Percentiles rank a stretch among this genome's conserved stretches.
phyloP scores from a whole-genome alignment of 2,113 vertebrate species.

The Terrapene triunguis region DNA sequence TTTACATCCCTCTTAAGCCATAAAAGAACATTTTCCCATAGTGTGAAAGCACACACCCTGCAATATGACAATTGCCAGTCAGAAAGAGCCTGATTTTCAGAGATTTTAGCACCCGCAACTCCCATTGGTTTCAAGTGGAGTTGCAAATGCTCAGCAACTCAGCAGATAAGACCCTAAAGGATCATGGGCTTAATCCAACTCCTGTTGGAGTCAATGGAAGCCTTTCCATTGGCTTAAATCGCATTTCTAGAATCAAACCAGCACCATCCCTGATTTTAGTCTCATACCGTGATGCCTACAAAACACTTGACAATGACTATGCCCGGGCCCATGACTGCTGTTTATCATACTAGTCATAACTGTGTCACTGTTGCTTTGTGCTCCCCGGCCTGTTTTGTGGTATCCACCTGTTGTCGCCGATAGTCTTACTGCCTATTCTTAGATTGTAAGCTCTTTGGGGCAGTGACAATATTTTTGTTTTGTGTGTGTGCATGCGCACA shows the following conservation, averaged over 20 bases:
- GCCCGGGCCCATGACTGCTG: too few species aligned
- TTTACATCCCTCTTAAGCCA: not conserved
- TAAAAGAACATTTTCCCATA: not conserved
- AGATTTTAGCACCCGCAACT: fast-evolving
- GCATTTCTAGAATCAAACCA: not conserved
- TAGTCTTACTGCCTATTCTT: not conserved
- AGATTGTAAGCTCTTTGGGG: not conserved
- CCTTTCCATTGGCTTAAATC: not conserved
- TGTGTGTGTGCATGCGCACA: not conserved
- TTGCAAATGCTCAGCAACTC: not conserved
- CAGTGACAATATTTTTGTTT: not conserved
- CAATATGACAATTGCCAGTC: not conserved
- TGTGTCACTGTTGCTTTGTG: not conserved
- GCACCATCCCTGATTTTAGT: not conserved
- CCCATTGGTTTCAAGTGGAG: not conserved
- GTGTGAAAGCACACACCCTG: fast-evolving
- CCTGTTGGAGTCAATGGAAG: not conserved
- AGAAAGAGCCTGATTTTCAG: not conserved
- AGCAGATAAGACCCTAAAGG: not conserved
- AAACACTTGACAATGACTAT: not conserved
- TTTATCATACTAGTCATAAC: not conserved
- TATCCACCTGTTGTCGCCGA: not conserved
- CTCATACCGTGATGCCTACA: not conserved
- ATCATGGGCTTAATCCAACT: not conserved
- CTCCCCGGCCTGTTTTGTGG: not conserved